phyloP scores from a whole-genome alignment of 2,888 invertebrate genomes.

The Smittia sp. region DNA sequence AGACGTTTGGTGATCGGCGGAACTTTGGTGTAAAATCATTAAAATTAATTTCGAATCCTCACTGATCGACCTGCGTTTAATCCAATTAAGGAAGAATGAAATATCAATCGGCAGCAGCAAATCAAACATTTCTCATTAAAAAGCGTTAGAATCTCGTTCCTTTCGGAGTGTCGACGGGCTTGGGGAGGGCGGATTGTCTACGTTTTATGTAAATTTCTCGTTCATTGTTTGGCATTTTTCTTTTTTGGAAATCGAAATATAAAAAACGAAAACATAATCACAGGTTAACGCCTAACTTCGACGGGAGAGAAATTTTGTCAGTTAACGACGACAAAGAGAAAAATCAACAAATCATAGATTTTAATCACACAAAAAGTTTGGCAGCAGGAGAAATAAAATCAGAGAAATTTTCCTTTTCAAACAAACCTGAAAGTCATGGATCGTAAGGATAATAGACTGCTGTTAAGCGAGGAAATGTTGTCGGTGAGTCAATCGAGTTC shows the following conservation, averaged over 20 bases:
- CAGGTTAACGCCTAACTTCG: conserved; percentile 22
- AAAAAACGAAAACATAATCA: conserved; percentile 18
- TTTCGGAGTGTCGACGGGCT: conserved; percentile 4
- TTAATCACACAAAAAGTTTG: conserved; percentile 13
- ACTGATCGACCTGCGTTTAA: not conserved
- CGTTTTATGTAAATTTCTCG: conserved; percentile 30
- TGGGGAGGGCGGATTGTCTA: not conserved
- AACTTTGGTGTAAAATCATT: conserved; percentile 25
- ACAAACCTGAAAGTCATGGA: conserved; percentile 15
- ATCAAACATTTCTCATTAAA: conserved; percentile 28
- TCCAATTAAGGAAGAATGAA: conserved; percentile 30
- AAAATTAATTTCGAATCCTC: not conserved
- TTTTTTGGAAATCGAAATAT: conserved; percentile 6
- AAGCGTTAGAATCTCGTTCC: conserved; percentile 28
- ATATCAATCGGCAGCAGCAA: not conserved
- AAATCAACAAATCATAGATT: conserved; percentile 38
- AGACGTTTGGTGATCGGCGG: not conserved
- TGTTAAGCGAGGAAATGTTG: conserved; percentile 38
- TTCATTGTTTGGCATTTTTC: not conserved
- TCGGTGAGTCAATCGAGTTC: conserved; percentile 29
- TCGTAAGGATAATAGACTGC: conserved; percentile 39
- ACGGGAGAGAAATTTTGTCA: not conserved
- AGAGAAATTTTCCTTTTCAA: not conserved
- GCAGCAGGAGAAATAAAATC: not conserved
- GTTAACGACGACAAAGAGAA: not conserved